Percentiles rank a stretch among this genome's conserved stretches.
Conservation (phyloP, 1,140 invertebrate species). For the Saxidomus purpurata region DNA sequence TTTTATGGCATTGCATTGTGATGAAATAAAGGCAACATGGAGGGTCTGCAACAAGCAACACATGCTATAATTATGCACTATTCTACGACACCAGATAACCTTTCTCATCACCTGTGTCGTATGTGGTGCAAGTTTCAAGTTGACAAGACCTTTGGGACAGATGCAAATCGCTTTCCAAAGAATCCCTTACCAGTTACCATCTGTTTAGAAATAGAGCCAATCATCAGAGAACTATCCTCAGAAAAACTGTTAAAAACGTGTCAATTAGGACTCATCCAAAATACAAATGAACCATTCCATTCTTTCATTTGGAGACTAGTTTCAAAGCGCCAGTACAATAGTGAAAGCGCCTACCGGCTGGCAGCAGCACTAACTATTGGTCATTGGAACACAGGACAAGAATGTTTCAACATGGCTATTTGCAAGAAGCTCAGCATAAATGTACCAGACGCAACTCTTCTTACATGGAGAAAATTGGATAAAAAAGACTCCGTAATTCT, state of each 20-base stretch:
- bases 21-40: too few relatives aligned
- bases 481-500: too few relatives aligned
- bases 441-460: not conserved
- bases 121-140: conserved; percentile 8
- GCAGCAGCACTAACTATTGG: not conserved
- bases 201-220: not conserved
- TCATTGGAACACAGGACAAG: not conserved
- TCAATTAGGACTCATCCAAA: not conserved
- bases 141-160: not conserved
- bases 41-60: conserved; percentile 20
- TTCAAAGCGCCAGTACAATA: too few relatives aligned
- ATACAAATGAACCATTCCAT: not conserved
- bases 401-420: not conserved
- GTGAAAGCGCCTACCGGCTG: not conserved
- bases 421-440: not conserved
- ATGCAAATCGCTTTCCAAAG: not conserved
- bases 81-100: not conserved
- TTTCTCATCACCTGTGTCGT: not conserved
- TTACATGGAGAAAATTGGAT: too few relatives aligned
- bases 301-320: not conserved
- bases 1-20: too few relatives aligned
- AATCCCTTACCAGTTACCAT: not conserved
- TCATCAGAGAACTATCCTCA: not conserved
- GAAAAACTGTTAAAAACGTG: conserved; percentile 21
- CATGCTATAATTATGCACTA: conserved; percentile 35